Evolutionary conservation across 2,797 vertebrate species (phyloP), one percentile per base, ranked within the genome.

Genomic region (Oceanodroma leucorhoa): DNA sequence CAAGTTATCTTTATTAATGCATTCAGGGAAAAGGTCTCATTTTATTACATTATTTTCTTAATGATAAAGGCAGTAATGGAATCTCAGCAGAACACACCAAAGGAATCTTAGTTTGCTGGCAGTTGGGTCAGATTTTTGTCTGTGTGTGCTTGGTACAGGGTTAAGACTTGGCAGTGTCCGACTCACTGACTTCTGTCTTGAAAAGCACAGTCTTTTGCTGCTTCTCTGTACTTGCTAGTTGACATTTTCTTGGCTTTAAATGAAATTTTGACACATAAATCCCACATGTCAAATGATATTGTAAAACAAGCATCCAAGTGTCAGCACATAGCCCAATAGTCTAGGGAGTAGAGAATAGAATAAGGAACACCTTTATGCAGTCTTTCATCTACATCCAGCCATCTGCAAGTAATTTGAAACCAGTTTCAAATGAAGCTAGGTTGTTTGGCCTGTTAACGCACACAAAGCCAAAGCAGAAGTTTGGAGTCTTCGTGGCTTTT

Each of bases 281-380:
- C 97, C 97, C 97, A 97, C 96, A 96, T 98, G 98, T 98, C 98
- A 98, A 98, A 97, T 97, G 98, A 98, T 98, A 98, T 97, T 98
- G 97, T 98, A 98, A 98, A 98, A 98, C 98, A 98, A 98, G 98
- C 98, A 98, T 98, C 98, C 97, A 97, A 98, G 98, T 98, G 98
- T 98, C 98, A 96, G 98, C 97, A 97, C 97, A 97, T 96, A 96
- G 97, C 91, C 97, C 89, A 96, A 93, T 95, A 93, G 97, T 97
- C 98, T 97, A 93, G 97, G 96, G 98, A 98, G 97, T 14, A 87
- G 82, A 97, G 94, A 96, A 92, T 46, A 96, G 97, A 97, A 96
- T 90, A 91, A 97, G 97, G 97, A 98, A 97, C 97, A 97, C 97
- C 97, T 98, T 98, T 93, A 91, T 87, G 76, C 93, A 82, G 57